These are phyloP conservation scores for Etheostoma perlongum DNA, from an alignment of 2,797 vertebrate species.

Conservation along the genomic window DNA sequence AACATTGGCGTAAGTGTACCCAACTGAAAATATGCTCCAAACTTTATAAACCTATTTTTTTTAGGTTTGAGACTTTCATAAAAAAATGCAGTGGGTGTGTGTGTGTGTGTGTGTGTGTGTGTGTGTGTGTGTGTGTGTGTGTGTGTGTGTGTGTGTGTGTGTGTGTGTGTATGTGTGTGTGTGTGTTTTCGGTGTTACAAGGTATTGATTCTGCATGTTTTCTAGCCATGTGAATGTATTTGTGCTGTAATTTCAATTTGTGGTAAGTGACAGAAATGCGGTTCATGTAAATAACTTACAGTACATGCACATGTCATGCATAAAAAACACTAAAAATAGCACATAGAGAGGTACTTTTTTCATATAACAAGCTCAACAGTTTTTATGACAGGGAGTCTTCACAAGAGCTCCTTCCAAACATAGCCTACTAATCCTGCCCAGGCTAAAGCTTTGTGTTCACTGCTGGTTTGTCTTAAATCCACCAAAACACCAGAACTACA, in stretches of 20 bases:
- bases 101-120: neutral
- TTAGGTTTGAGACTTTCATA: neutral
- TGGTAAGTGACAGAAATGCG: neutral
- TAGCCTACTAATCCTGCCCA: conserved; percentile 16
- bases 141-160: no score
- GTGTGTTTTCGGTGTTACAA: neutral
- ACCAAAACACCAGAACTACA: conserved; percentile 10
- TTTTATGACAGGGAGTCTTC: conserved; percentile 30
- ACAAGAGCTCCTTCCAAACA: conserved; percentile 34
- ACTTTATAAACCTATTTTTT: no score
- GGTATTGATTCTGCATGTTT: neutral
- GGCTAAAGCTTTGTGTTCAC: conserved; percentile 24
- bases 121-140: neutral
- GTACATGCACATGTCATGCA: neutral
- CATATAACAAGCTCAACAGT: conserved; percentile 27
- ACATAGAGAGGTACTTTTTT: neutral
- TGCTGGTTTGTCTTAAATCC: conserved; percentile 39
- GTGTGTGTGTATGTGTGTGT: no score
- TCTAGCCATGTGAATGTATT: neutral
- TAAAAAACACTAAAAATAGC: conserved; percentile 6
- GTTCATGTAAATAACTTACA: conserved; percentile 2
- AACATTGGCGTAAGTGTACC: neutral
- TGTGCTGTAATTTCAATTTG: neutral
- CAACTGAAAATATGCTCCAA: neutral
- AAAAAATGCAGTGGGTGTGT: neutral